Evolutionary conservation across 2,888 invertebrate species (phyloP), one percentile per base, ranked within the genome.

Genomic region (Erebia ligea): DNA sequence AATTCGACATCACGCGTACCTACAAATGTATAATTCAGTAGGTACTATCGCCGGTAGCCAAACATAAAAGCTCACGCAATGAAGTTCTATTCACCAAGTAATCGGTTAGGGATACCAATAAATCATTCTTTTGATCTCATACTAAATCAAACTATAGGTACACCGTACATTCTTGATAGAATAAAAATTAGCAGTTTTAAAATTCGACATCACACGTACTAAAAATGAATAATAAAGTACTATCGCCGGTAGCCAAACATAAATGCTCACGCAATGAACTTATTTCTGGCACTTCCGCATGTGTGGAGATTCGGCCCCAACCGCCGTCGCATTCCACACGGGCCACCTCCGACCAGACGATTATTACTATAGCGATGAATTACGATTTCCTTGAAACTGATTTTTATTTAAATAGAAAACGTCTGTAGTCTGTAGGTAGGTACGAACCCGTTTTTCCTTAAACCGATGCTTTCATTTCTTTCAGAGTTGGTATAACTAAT

Each of bases 271-370:
- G 87, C 86, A 86, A 84, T 84, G 82, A 84, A 88, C 86, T 90
- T 92, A 92, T 92, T 92, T 92, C 86, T 84, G 87, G 84, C 85
- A 90, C 90, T 91, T 92, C 91, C 91, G 91, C 88, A 86, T 90
- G 84, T 85, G 81, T 81, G 83, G 82, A 82, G 82, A 84, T 86
- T 87, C 79, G 85, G 84, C 83, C 83, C 86, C 86, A 84, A 82
- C 80, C 84, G 80, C 73, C 81, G 82, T 83, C 81, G 85, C 86
- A 89, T 89, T 87, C 87, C 86, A 76, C 76, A 81, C 80, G 81
- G 81, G 84, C 84, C 77, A 77, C 74, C 74, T 76, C 58, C 67
- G 59, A 70, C 69, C 52, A 61, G 9, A 56, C 63, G 54, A 69
- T 68, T 68, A 74, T 67, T 76, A 68, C 59, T 69, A 71, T 42